Evolutionary conservation across 2,888 invertebrate genomes (phyloP).

Genomic region (Ennomos erosarius): DNA sequence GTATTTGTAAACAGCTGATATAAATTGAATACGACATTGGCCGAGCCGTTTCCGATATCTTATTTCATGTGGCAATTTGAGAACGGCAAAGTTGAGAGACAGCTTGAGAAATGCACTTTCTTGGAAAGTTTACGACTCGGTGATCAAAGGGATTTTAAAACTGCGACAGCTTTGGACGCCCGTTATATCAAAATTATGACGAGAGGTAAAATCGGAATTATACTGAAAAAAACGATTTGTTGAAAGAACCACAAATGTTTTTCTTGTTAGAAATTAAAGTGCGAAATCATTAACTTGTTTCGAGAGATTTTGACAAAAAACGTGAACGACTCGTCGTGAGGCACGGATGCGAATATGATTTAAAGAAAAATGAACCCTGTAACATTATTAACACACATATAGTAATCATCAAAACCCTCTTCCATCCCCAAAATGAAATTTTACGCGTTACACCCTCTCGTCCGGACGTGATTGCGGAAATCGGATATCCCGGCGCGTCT

Average conservation of each 20-base stretch:
- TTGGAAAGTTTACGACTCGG: slow-evolving; percentile 1
- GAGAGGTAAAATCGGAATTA: no score
- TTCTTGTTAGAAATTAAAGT: no score
- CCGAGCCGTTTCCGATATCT: slow-evolving; percentile 8
- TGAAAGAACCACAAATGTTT: no score
- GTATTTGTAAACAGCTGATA: slow-evolving; percentile 40
- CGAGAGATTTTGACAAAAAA: no score
- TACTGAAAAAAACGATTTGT: no score
- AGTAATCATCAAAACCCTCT: not conserved
- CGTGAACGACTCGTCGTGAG: no score
- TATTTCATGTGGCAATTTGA: slow-evolving; percentile 7
- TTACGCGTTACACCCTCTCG: slow-evolving; percentile 1
- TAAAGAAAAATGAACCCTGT: no score
- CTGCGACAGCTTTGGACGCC: no score
- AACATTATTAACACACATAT: no score
- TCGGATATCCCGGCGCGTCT: slow-evolving; percentile 18
- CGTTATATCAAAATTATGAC: no score
- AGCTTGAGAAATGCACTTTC: slow-evolving; percentile 6
- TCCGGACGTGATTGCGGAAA: slow-evolving; percentile 14
- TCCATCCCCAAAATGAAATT: slow-evolving; percentile 13
- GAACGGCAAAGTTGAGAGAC: not conserved
- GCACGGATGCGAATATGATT: no score
- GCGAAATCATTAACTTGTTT: no score
- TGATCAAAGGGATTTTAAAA: slow-evolving; percentile 2
- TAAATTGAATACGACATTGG: slow-evolving; percentile 22